Evolutionary conservation across 2,888 invertebrate species (phyloP).

Genomic region (Taphrorychus bicolor): DNA sequence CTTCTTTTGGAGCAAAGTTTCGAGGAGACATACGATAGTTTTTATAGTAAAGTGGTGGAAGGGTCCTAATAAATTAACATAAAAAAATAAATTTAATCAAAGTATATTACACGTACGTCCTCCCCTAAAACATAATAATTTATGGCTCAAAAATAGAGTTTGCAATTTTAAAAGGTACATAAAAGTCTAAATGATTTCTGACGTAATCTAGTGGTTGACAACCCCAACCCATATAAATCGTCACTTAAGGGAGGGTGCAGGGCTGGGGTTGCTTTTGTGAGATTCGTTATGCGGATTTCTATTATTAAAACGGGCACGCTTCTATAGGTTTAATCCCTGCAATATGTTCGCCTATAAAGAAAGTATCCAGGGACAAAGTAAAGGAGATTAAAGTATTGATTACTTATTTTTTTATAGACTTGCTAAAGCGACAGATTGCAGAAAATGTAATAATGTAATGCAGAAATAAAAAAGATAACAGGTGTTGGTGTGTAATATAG

Average conservation of each 20-base stretch:
- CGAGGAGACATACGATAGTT: background rate
- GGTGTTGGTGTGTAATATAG: too few relatives aligned
- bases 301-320: slow-evolving; percentile 52
- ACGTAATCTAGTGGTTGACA: slow-evolving; percentile 26
- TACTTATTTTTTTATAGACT: background rate
- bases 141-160: slow-evolving; percentile 37
- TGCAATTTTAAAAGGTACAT: slow-evolving; percentile 31
- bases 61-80: too few relatives aligned
- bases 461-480: too few relatives aligned
- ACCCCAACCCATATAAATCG: slow-evolving; percentile 40
- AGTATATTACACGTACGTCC: too few relatives aligned
- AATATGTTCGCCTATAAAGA: slow-evolving; percentile 49
- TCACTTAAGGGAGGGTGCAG: slow-evolving; percentile 46
- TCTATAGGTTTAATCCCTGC: slow-evolving; percentile 48
- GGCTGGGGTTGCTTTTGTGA: slow-evolving; percentile 45
- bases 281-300: slow-evolving; percentile 50
- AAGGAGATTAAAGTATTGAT: background rate
- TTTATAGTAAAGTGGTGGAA: too few relatives aligned
- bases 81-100: too few relatives aligned
- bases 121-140: slow-evolving; percentile 11
- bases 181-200: slow-evolving; percentile 21
- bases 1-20: slow-evolving; percentile 1
- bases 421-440: background rate
- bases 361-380: background rate
- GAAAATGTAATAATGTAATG: too few relatives aligned